Percentiles rank a stretch among this genome's conserved stretches.
These are phyloP conservation scores for Leptobrachium leishanense DNA, from an alignment of 2,113 vertebrate genomes.

Conservation along the genomic window DNA sequence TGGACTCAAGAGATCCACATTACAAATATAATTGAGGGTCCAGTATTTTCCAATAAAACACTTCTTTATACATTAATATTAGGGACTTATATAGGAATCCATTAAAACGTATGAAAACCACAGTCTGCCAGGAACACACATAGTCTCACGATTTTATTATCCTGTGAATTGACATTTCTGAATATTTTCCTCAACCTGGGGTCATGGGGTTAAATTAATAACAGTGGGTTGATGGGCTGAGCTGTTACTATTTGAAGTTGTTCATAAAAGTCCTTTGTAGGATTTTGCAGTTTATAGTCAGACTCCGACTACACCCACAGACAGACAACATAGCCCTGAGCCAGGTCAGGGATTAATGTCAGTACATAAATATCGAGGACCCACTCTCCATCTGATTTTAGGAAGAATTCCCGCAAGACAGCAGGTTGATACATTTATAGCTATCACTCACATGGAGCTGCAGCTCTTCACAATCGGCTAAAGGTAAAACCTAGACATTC, in stretches of 20 bases:
- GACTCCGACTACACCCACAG: not conserved
- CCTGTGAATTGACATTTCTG: not conserved
- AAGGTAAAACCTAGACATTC: too few species aligned
- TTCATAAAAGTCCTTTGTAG: constrained; percentile 42
- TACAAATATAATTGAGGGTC: too few species aligned
- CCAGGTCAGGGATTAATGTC: not conserved
- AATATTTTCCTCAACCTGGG: constrained; percentile 2
- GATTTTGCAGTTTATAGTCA: not conserved
- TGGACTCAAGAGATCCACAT: too few species aligned
- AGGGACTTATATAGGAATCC: not conserved
- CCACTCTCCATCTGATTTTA: not conserved
- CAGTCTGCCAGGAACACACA: not conserved
- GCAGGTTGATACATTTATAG: not conserved
- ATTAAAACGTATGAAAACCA: not conserved
- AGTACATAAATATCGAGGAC: constrained; percentile 10
- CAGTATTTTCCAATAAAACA: too few species aligned
- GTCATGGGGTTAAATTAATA: constrained; percentile 46
- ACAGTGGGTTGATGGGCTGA: constrained; percentile 17
- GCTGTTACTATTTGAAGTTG: constrained; percentile 17
- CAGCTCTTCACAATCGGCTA: too few species aligned
- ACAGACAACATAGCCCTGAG: not conserved
- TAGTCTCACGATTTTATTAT: too few species aligned
- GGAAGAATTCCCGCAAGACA: not conserved
- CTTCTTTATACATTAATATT: too few species aligned
- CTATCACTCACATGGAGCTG: not conserved